Conservation (phyloP, 2,797 vertebrate species). For the Paedocypris micromegethes region DNA sequence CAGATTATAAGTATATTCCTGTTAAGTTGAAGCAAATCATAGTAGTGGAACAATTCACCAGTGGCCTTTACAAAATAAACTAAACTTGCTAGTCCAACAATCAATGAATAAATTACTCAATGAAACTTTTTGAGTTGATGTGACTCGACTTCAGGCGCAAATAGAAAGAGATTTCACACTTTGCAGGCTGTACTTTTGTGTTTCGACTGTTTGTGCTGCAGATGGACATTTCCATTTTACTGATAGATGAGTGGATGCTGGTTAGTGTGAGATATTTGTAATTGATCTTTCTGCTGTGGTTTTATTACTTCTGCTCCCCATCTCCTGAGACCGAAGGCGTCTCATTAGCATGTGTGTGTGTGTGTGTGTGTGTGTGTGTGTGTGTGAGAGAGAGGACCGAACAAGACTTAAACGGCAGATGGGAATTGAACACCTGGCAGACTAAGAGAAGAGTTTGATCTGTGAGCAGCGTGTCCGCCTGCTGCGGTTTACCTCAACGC, state of each 20-base stretch:
- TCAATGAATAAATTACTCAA: too few species aligned
- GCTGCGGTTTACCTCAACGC: slow-evolving; percentile 9
- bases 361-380: slow-evolving; percentile 1
- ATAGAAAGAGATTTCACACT: too few species aligned
- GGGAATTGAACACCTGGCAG: slow-evolving; percentile 30
- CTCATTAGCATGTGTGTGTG: slow-evolving; percentile 9
- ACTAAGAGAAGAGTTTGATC: slow-evolving; percentile 10
- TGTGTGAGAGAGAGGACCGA: slow-evolving; percentile 3
- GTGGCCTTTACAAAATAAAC: too few species aligned
- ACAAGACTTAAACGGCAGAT: slow-evolving; percentile 25
- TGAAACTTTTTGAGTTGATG: too few species aligned
- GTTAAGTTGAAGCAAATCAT: too few species aligned
- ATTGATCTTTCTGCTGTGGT: slow-evolving; percentile 20
- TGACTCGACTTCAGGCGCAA: too few species aligned
- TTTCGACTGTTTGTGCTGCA: not conserved
- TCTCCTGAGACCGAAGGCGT: not conserved
- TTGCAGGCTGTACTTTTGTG: not conserved
- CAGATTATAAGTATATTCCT: too few species aligned
- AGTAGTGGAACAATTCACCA: too few species aligned
- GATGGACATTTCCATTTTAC: not conserved
- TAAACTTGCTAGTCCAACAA: too few species aligned
- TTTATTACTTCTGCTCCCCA: slow-evolving; percentile 18
- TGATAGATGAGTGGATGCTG: slow-evolving; percentile 13
- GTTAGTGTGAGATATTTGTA: slow-evolving; percentile 4
- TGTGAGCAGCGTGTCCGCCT: slow-evolving; percentile 3